These are phyloP conservation scores for Crenuchus spilurus DNA, from an alignment of 2,797 vertebrate genomes.

Conservation along the genomic window DNA sequence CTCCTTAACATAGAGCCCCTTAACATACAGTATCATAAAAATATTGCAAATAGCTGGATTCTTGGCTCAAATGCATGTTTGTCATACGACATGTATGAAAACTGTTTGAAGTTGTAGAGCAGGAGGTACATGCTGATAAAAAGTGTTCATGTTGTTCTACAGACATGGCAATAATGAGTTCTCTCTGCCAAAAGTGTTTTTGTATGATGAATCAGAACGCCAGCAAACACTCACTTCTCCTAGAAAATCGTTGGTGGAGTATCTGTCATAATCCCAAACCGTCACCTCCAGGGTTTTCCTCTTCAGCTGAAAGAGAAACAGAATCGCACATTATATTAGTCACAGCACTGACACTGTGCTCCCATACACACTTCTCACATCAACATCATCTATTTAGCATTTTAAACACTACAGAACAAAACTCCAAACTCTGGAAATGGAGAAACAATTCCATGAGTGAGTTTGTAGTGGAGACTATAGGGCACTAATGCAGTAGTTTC, in stretches of 20 bases:
- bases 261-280: conserved; percentile 98
- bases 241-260: conserved; percentile 97
- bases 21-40: too few relatives aligned
- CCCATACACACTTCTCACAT: neutral
- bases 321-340: conserved; percentile 28
- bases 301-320: conserved; percentile 84
- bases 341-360: neutral
- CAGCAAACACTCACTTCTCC: conserved; percentile 89
- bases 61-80: too few relatives aligned
- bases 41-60: too few relatives aligned
- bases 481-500: neutral
- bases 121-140: neutral
- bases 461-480: neutral
- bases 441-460: neutral
- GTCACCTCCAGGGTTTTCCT: conserved; percentile 98
- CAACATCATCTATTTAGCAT: neutral
- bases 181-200: conserved; percentile 19
- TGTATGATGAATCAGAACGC: conserved; percentile 25
- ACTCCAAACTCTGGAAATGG: neutral
- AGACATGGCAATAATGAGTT: conserved; percentile 12
- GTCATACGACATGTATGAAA: too few relatives aligned
- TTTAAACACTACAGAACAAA: neutral
- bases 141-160: conserved; percentile 4
- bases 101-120: too few relatives aligned
- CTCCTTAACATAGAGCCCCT: too few relatives aligned